Base-by-base conservation (phyloP, 2,888 invertebrate genomes). In the Pammene aurita region DNA sequence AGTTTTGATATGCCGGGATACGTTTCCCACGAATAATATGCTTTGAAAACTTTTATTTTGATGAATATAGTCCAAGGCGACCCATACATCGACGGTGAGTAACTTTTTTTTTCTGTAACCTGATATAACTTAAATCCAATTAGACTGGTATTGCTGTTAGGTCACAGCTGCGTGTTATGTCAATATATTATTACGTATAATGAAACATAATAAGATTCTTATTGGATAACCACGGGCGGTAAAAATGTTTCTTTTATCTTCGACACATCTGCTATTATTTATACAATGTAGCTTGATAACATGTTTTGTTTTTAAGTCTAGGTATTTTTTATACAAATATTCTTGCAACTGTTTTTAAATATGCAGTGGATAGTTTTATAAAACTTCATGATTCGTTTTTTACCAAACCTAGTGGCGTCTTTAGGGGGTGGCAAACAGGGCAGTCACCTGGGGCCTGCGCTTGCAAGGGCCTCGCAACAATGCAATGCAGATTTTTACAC, bases 161-260 rank as follows among this genome's bases (percentile, higher is more conserved):
- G 74, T 72, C 76, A 73, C 72, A 73, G 52, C 65, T 73, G 67
- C 6, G 41, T 55, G 60, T 69, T 69, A 65, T 69, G 68, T 60
- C 64, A 65, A 65, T 69, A 60, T 65, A 60, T 73, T 70, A 65
- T 75, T 71, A 65, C 64, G 61, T 64, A 48, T 41, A 60, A 26
- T 50, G 35, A 48, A 58, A 69, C 60, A 60, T 56, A 76, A 71
- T 71, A 72, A 70, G 74, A 73, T 61, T 74, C 75, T 71, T 74
- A 74, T 73, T 71, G 64, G 74, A 73, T 50, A 67, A 72, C 50
- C 41, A n/a, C 57, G 54, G 41, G 67, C 67, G 69, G 54, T 69
- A 67, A 63, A 66, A 41, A 69, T 60, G 64, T 54, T 13, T 62
- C 13, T 41, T 64, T 54, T 46, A 63, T 63, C 46, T 38, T 54